Base-by-base conservation (phyloP, 1,140 invertebrate genomes). In the Nymphalis io region DNA sequence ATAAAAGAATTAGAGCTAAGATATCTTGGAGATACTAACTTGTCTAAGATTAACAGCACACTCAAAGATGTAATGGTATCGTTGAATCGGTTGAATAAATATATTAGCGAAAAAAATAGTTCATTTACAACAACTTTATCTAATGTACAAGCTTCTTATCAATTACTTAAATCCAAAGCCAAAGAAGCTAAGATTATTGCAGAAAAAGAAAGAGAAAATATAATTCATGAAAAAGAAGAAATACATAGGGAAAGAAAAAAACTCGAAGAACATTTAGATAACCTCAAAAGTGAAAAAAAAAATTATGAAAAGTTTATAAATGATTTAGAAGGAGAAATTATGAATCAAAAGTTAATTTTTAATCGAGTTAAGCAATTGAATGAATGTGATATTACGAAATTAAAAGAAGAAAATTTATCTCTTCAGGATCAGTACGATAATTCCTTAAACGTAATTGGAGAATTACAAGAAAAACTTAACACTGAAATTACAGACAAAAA, bases 201-300 rank as follows among this genome's bases (percentile, higher is more conserved):
- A 18, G 87, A 89, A 80, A 81, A 81, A 61, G 88, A 91, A 75
- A 88, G 84, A 74, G 77, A 81, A 76, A 90, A 89, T 73, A 84
- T 90, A 64, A 70, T 82, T 16, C 65, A 72, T 65, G 88, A 90
- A 75, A 89, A 89, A 72, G 87, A 88, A 76, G 76, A 85, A 39
- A 83, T 79, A 27, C 65, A 88, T 23, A 74, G 66, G 61, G 81
- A 87, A 33, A 84, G 72, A 74, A 23, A 72, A 23, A 67, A 73
- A 61, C 69, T 84, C 53, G 80, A 86, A 73, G 80, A 80, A 71
- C 70, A 83, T 72, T 63, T 91, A 68, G 46, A 63, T 15, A 60
- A 80, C 44, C 40, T 89, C n/a, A 82, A 85, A 70, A 39, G 81
- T 38, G 78, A 87, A 70, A 82, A 84, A 62, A 16, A 38, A 12